Percentiles rank a stretch among this genome's conserved stretches.
phyloP scores from a whole-genome alignment of 1,140 invertebrate genomes.

The Protaetia brevitarsis region DNA sequence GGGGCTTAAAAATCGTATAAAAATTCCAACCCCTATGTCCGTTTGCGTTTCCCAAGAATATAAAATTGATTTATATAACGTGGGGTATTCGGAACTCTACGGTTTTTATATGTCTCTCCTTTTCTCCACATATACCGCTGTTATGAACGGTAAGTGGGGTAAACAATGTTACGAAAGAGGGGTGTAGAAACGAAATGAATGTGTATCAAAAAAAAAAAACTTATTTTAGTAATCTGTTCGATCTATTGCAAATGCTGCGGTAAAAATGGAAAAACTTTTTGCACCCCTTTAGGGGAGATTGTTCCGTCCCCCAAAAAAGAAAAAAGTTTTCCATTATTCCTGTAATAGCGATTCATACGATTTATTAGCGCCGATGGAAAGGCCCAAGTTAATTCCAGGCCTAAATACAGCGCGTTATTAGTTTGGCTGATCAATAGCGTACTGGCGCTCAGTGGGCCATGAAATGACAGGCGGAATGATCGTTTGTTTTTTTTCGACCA shows the following conservation, averaged over 20 bases:
- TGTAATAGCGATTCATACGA: neutral
- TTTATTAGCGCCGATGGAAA: neutral
- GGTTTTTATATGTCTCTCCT: too few species aligned
- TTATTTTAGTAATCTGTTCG: constrained; percentile 17
- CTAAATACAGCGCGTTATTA: neutral
- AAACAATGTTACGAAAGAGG: neutral
- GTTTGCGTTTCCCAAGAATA: neutral
- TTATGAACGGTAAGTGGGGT: neutral
- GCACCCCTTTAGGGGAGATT: neutral
- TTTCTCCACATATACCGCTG: neutral
- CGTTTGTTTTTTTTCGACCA: too few species aligned
- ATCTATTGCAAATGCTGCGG: neutral
- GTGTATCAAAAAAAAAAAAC: too few species aligned
- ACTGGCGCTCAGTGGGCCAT: neutral
- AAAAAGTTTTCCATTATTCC: constrained; percentile 14
- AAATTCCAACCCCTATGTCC: neutral
- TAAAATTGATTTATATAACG: constrained; percentile 18
- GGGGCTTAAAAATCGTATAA: constrained; percentile 8
- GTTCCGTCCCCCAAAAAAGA: too few species aligned
- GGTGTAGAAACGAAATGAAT: too few species aligned
- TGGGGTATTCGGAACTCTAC: neutral
- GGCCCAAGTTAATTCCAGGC: neutral
- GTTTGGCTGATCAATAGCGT: neutral
- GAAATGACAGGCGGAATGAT: too few species aligned
- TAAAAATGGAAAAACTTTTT: constrained; percentile 13